Evolutionary conservation across 2,888 invertebrate species (phyloP).

Genomic region (Drosophila niveifrons): DNA sequence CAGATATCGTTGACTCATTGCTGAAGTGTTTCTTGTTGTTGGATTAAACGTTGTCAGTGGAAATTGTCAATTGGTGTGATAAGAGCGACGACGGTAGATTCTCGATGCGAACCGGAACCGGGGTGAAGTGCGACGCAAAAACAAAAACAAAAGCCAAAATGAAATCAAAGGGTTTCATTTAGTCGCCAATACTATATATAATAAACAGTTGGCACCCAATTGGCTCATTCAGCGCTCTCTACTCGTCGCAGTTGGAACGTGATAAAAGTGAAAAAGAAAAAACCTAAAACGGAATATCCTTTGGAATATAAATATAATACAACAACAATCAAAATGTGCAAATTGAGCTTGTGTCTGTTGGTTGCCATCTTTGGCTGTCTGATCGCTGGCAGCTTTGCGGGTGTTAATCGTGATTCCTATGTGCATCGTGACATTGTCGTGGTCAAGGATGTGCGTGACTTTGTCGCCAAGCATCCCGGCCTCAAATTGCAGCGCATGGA

Average conservation of each 20-base stretch:
- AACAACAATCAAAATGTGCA: conserved; percentile 49
- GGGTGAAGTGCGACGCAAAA: conserved; percentile 13
- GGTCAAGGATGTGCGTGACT: conserved; percentile 77
- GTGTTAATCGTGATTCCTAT: conserved; percentile 17
- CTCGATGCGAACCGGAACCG: conserved; percentile 25
- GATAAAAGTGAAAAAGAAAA: neutral
- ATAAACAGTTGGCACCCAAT: conserved; percentile 34
- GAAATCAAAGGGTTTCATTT: conserved; percentile 56
- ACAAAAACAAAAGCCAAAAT: conserved; percentile 23
- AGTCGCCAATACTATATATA: conserved; percentile 62
- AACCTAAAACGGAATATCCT: neutral
- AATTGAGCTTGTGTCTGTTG: conserved; percentile 58
- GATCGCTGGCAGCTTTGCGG: conserved; percentile 46
- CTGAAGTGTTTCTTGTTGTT: conserved; percentile 31
- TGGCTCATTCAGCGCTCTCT: conserved; percentile 55
- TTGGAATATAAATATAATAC: neutral
- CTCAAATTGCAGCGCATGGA: conserved; percentile 66
- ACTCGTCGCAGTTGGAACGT: conserved; percentile 48
- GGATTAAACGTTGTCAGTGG: conserved; percentile 63
- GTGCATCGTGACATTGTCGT: conserved; percentile 63
- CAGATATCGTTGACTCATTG: neutral
- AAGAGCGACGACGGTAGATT: conserved; percentile 40
- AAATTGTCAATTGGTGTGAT: conserved; percentile 72
- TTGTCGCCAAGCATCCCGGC: conserved; percentile 74
- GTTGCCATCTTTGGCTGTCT: conserved; percentile 59